Evolutionary conservation across 2,888 invertebrate genomes (phyloP), one percentile per base, ranked within the genome.

Genomic region (Perithous albicinctus): DNA sequence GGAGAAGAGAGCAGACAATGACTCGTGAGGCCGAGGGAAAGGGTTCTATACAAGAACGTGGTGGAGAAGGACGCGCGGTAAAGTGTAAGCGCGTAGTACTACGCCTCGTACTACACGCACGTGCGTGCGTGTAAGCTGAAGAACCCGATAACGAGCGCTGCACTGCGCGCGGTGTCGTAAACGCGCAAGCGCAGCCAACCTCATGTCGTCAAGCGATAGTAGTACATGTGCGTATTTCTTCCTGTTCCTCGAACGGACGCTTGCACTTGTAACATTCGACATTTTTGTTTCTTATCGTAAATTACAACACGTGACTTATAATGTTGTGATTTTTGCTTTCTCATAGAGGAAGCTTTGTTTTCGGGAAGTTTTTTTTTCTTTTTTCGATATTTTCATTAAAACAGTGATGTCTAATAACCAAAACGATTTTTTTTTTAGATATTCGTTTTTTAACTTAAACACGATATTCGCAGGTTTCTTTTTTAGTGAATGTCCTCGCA

Each of bases 61-160:
- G 48, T 10, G 66, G 61, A 63, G 78, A 64, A 77, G 80, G 78
- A 74, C 63, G 82, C 38, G 77, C 83, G 78, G 66, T 54, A 78
- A 79, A 76, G 83, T 85, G 77, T 59, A 59, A 70, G 41, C 74
- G 84, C 88, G 89, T 91, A 91, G 91, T 92, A 92, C 91, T 91
- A 92, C 90, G 90, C 79, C 87, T 90, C 90, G 91, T 92, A 91
- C 91, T 92, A 92, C 87, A 88, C 88, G 89, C 89, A 91, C 90
- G 90, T 91, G 91, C 90, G 89, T 89, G 87, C 89, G 87, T 88
- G 88, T 76, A 73, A 70, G 69, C 78, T 23, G 64, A 59, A 63
- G 63, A 63, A 86, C 86, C 88, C 85, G 90, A 89, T 88, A 88
- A 89, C 89, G 88, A 88, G 85, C 73, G 72, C 51, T 80, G 76